Base-by-base conservation (phyloP, 1,140 invertebrate species). In the Agraylea sexmaculata region DNA sequence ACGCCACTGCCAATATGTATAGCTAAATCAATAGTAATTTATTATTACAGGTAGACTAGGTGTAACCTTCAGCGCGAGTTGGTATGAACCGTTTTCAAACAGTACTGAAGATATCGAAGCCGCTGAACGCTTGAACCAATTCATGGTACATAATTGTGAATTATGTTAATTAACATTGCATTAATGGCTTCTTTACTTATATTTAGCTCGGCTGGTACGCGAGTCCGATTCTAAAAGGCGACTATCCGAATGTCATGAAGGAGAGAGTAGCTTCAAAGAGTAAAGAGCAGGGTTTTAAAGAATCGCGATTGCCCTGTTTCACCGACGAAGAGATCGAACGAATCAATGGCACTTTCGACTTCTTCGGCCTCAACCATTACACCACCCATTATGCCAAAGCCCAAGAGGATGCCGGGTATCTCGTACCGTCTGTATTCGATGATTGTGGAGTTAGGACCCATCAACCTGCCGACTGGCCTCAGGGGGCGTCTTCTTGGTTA, bases 191-290 rank as follows among this genome's bases (percentile, higher is more conserved):
- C 45, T 57, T 30, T 40, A 45, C 42, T 20, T 45, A 19, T 47
- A 61, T 65, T 34, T 53, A 71, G 67, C 68, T 70, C 40, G 71
- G 70, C 6, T 73, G 70, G 67, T 78, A 70, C 44, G 70, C 63
- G 2, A 62, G 78, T 58, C 76, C 78, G 4, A 72, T 82, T 34
- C 75, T 71, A 40, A 52, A 56, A 11, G 78, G 78, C 6, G 71
- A 80, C 47, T 82, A 78, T 51, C 77, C 78, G 2, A 43, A 57
- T 38, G 56, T 74, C 13, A 66, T 81, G 58, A 73, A 69, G 43
- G 53, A 71, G 17, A 64, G 63, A 20, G 58, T 82, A 2, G 61
- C 57, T 7, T 48, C 53, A 7, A 64, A 69, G n/a, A 77, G 75
- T 46, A 58, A 59, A 25, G 57, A 64, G 28, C 73, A 80, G 60